Percentiles rank a stretch among this genome's conserved stretches.
Evolutionary conservation across 2,888 invertebrate species (phyloP).

Genomic region (Plagiodera versicolora): DNA sequence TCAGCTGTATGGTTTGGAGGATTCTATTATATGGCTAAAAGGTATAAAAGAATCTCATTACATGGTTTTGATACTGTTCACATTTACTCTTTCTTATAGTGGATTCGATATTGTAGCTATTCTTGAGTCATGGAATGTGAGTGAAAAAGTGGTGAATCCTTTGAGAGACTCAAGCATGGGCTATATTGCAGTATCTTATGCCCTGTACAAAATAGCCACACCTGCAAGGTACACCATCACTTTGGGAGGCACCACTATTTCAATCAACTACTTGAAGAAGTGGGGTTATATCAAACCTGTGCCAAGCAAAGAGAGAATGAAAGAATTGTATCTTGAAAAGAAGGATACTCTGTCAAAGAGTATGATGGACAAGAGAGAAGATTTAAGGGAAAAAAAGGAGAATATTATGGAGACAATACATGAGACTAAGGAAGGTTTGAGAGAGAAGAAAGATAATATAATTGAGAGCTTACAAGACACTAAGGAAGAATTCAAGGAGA

Average conservation of each 20-base stretch:
- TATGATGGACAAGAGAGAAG: conserved; percentile 51
- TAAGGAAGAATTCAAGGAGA: conserved; percentile 47
- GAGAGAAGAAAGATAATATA: conserved; percentile 62
- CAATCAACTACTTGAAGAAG: conserved; percentile 78
- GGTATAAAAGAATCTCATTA: conserved; percentile 61
- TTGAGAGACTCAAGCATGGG: conserved; percentile 82
- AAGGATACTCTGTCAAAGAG: conserved; percentile 65
- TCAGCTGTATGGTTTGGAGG: conserved; percentile 86
- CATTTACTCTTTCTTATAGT: conserved; percentile 58
- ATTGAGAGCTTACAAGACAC: conserved; percentile 64
- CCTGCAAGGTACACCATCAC: conserved; percentile 93
- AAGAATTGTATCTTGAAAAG: conserved; percentile 64
- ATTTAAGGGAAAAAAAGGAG: conserved; percentile 38
- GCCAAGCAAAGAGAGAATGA: conserved; percentile 65
- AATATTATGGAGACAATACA: conserved; percentile 39
- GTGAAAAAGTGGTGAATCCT: conserved; percentile 76
- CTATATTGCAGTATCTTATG: conserved; percentile 85
- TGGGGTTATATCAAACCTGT: conserved; percentile 85
- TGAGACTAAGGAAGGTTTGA: conserved; percentile 39
- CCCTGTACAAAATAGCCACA: conserved; percentile 90
- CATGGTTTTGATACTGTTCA: background rate
- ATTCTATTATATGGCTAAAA: conserved; percentile 84
- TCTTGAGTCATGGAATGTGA: conserved; percentile 75
- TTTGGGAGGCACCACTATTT: conserved; percentile 82
- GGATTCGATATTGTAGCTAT: conserved; percentile 86